Base-by-base conservation (phyloP, 2,113 vertebrate species). In the Charadrius vociferus region DNA sequence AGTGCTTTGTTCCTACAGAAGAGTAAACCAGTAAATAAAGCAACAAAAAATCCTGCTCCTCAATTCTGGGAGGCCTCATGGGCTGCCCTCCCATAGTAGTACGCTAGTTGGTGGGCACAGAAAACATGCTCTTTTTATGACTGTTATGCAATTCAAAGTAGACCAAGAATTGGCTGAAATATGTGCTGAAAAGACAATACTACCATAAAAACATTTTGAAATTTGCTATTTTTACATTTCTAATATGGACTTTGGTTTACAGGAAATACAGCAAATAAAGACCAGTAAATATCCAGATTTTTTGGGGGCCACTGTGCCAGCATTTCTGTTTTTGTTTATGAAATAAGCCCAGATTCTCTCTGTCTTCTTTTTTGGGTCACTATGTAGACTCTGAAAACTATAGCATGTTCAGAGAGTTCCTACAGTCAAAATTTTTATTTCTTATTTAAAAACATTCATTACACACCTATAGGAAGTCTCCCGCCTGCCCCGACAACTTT, bases 1-100 rank as follows among this genome's bases (percentile, higher is more conserved):
- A 96, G 91, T 93, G 93, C 93, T 97, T 97, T 97, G 93, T 97
- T 98, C 86, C 95, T 94, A 93, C 0, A 39, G 96, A 97, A 97
- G 96, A 95, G 95, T 94, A 97, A 96, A 91, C 88, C 81, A 81
- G 85, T 96, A 96, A 96, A 98, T 96, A 97, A 97, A 87, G 61
- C 91, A 91, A 95, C 73, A 91, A 95, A 73, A 96, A 88, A n/a
- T 87, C 71, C 50, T 85, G 45, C 56, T 88, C 71, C 79, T 83
- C 14, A 32, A 70, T 88, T 90, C 59, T 32, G 37, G 74, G 27
- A 53, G 78, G 49, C 14, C 43, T 39, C 56, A 16, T 3, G 49
- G 55, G 67, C 81, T 83, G 65, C 71, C 49, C 68, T 58, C 18
- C n/a, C 32, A 16, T 5, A 21, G 39, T 14, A 16, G 37, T 16